phyloP scores from a whole-genome alignment of 2,113 vertebrate genomes.

The Rafetus swinhoei region DNA sequence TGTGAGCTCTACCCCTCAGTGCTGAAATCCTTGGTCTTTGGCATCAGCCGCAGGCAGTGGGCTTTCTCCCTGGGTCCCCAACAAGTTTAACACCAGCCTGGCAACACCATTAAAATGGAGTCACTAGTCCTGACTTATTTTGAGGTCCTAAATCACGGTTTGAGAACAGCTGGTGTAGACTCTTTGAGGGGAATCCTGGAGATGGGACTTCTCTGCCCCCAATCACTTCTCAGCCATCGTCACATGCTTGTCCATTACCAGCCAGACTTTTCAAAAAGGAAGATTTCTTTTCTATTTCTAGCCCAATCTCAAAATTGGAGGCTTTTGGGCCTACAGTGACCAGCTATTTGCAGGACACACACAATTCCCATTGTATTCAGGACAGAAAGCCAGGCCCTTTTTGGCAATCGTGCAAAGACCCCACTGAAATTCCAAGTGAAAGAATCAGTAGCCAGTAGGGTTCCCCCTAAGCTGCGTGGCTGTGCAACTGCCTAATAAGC shows the following conservation, averaged over 20 bases:
- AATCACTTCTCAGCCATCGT: background rate
- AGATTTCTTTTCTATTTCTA: background rate
- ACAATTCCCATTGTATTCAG: rapidly evolving
- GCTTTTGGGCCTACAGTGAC: background rate
- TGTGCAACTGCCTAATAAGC: too few relatives aligned
- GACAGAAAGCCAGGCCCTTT: background rate
- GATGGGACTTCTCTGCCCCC: background rate
- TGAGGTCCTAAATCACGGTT: too few relatives aligned
- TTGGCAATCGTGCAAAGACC: background rate
- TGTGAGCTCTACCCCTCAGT: too few relatives aligned
- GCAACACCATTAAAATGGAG: too few relatives aligned
- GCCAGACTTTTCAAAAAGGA: background rate
- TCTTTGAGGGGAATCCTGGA: background rate
- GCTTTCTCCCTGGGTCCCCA: too few relatives aligned
- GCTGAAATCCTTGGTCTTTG: too few relatives aligned
- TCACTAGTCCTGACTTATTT: too few relatives aligned
- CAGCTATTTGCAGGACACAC: background rate
- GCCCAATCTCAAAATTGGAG: background rate
- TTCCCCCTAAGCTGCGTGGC: too few relatives aligned
- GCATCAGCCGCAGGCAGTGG: too few relatives aligned
- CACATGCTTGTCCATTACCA: background rate
- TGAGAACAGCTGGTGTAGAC: background rate
- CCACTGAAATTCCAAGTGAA: background rate
- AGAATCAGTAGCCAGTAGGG: background rate
- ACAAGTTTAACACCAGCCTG: too few relatives aligned